Evolutionary conservation across 2,888 invertebrate genomes (phyloP), one percentile per base, ranked within the genome.

Genomic region (Podotricha telesiphe): DNA sequence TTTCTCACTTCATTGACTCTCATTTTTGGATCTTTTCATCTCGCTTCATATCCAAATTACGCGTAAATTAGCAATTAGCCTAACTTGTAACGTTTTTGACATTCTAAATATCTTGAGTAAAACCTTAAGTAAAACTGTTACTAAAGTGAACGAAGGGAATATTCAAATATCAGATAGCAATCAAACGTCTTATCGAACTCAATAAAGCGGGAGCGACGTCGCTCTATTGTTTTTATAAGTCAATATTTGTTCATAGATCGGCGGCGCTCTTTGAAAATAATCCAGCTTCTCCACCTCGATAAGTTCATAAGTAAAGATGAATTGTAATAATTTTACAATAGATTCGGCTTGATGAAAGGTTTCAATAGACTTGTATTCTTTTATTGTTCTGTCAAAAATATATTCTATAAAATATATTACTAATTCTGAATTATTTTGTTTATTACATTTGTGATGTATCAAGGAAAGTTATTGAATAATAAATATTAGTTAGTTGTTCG

Each of bases 1-100:
- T 86, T 88, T 90, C 85, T 89, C 92, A 91, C 89, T 84, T 85
- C 84, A 82, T 78, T 89, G 89, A 81, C 88, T 87, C 82, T 88
- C 88, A 91, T 92, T 93, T 92, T 92, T 82, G 88, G 89, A 84
- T 82, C 92, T 93, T 91, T 91, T 92, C 89, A 92, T 92, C 88
- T 87, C 83, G 80, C 82, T 86, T 87, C 84, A 84, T 84, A 82
- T 86, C 86, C 84, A 82, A 86, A 86, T 82, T 85, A 86, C 82
- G 86, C 86, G 85, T 86, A 79, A 86, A 83, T 69, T 67, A 67
- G 45, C 37, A 50, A 69, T 64, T 67, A 72, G 48, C 42, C 51
- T 5, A 17, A 11, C 2, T 17, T 1, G 11, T 37, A 13, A 34
- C 11, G 17, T 37, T 55, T 55, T 37, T 11, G 17, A 6, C 6